Base-by-base conservation (phyloP, 2,888 invertebrate species). In the Euplagia quadripunctaria region DNA sequence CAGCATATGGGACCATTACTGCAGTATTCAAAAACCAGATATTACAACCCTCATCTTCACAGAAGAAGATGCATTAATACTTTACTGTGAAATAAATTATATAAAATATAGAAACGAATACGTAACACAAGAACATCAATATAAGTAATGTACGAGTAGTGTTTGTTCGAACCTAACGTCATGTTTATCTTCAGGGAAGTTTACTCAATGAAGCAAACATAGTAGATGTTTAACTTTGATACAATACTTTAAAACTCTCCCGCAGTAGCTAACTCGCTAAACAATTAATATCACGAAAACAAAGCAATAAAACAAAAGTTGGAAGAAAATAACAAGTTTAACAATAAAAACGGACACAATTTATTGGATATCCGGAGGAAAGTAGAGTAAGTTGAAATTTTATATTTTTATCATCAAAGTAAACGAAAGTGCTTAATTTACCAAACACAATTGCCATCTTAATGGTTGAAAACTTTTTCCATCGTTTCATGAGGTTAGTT, bases 251-350 rank as follows among this genome's bases (percentile, higher is more conserved):
- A 72, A 68, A 70, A 77, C 77, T n/a, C 46, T 14, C 41, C 51
- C 49, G 14, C 68, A 74, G 74, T 76, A 80, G 75, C 76, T 77
- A 58, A 73, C 64, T 61, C 46, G 55, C 61, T 72, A 79, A 82
- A 82, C 78, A 79, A 82, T 85, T 80, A 81, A 76, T 79, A 78
- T 64, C 72, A 75, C 70, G 76, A 82, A 82, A 85, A 85, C 82
- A 86, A 80, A 84, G 81, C 80, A 82, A 74, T 85, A 75, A 85
- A 79, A 70, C 67, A 71, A 75, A 78, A 75, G 68, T 66, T 66
- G 58, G n/a, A 63, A 69, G 65, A 52, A 72, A 61, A 76, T 72
- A 73, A 76, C 42, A 81, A 84, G 72, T 81, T 81, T 55, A 17
- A 70, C 68, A 72, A 71, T 76, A 79, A 78, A 77, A 77, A 78